These are phyloP conservation scores for Myotis planiceps DNA, from an alignment of 2,797 vertebrate species.

Conservation along the genomic window DNA sequence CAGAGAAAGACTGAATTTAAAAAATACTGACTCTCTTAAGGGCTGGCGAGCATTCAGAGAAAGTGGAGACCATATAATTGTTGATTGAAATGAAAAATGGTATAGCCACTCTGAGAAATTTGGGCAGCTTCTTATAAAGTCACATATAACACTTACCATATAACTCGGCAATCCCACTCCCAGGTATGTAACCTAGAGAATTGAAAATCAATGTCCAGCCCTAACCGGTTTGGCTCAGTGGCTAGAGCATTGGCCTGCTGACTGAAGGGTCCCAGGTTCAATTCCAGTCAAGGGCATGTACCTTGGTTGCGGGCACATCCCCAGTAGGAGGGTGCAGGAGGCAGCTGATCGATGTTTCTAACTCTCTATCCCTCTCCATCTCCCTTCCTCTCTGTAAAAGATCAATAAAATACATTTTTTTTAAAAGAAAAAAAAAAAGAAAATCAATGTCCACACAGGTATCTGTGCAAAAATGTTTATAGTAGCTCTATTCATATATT, in stretches of 20 bases:
- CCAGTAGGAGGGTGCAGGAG: no score
- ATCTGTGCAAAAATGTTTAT: neutral
- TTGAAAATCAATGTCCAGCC: neutral
- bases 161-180: neutral
- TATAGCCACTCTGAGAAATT: neutral
- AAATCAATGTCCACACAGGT: neutral
- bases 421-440: neutral
- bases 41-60: neutral
- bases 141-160: neutral
- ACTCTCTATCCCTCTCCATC: no score
- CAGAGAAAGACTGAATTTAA: neutral
- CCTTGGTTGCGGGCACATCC: no score
- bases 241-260: no score
- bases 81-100: neutral
- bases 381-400: no score
- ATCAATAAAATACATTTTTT: no score
- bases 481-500: neutral
- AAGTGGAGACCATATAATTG: neutral
- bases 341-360: no score
- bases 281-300: no score
- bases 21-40: neutral
- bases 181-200: neutral
- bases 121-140: neutral
- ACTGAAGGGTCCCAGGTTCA: no score
- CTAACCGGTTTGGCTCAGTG: no score